Evolutionary conservation across 2,888 invertebrate species (phyloP).

Genomic region (Andrena bicolor): DNA sequence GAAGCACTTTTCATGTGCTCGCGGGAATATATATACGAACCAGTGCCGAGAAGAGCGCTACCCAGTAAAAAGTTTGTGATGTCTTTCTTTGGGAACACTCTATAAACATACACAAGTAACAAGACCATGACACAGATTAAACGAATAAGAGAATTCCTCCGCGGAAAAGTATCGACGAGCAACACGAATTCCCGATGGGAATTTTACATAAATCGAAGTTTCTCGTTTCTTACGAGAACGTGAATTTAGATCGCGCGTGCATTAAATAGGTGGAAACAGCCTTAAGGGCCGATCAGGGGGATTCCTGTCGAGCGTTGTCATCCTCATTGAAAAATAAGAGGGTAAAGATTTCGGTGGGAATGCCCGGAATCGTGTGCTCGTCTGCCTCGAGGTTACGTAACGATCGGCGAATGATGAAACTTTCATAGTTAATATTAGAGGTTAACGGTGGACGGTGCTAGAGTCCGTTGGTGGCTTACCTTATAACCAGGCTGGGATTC

Average conservation of each 20-base stretch:
- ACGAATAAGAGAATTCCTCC: not conserved
- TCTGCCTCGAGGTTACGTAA: constrained; percentile 52
- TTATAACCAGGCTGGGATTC: constrained; percentile 92
- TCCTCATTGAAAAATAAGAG: not conserved
- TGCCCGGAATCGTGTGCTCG: not conserved
- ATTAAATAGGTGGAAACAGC: not conserved
- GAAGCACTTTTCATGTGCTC: constrained; percentile 90
- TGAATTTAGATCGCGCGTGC: too few relatives aligned
- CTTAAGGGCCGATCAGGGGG: not conserved
- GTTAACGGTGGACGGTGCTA: constrained; percentile 19
- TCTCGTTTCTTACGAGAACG: not conserved
- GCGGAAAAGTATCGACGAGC: too few relatives aligned
- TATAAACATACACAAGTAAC: constrained; percentile 83
- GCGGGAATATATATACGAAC: constrained; percentile 93
- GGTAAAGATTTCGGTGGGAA: not conserved
- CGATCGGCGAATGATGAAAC: constrained; percentile 19
- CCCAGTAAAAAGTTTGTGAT: constrained; percentile 93
- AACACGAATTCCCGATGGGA: not conserved
- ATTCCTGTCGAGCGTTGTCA: not conserved
- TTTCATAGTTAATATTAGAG: not conserved
- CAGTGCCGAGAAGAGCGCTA: constrained; percentile 93
- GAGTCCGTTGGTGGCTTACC: constrained; percentile 84
- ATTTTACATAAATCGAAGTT: too few relatives aligned
- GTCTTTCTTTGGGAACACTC: constrained; percentile 91
- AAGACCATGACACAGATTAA: not conserved